Percentiles rank a stretch among this genome's conserved stretches.
Conservation (phyloP, 1,140 invertebrate genomes). For the Diachasmimorpha longicaudata region DNA sequence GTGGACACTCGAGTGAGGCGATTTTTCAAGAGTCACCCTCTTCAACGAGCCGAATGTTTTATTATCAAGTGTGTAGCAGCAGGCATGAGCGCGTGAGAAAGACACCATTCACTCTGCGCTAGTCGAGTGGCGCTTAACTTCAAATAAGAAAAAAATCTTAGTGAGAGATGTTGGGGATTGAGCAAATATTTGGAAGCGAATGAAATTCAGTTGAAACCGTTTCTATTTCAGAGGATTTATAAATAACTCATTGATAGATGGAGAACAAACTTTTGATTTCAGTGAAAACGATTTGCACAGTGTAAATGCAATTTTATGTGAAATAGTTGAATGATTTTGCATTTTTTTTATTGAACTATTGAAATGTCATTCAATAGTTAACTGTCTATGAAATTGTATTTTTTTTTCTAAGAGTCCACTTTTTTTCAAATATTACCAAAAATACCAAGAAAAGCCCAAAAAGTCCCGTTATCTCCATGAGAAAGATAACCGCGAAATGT, state of each 20-base stretch:
- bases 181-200: neutral
- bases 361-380: neutral
- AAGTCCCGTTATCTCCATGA: neutral
- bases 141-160: neutral
- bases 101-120: neutral
- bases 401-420: neutral
- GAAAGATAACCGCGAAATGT: neutral
- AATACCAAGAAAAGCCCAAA: neutral
- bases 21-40: slow-evolving; percentile 16
- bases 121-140: slow-evolving; percentile 1
- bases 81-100: neutral
- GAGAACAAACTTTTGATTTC: neutral
- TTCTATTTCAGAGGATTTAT: neutral
- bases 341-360: no score
- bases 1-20: neutral
- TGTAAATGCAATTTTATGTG: neutral
- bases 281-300: no score
- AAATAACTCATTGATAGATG: neutral
- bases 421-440: neutral
- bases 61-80: neutral
- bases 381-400: neutral
- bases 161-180: neutral
- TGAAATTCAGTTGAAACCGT: neutral
- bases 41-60: neutral
- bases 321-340: neutral